These are phyloP conservation scores for Acrobasis suavella DNA, from an alignment of 2,888 invertebrate genomes.

Conservation along the genomic window DNA sequence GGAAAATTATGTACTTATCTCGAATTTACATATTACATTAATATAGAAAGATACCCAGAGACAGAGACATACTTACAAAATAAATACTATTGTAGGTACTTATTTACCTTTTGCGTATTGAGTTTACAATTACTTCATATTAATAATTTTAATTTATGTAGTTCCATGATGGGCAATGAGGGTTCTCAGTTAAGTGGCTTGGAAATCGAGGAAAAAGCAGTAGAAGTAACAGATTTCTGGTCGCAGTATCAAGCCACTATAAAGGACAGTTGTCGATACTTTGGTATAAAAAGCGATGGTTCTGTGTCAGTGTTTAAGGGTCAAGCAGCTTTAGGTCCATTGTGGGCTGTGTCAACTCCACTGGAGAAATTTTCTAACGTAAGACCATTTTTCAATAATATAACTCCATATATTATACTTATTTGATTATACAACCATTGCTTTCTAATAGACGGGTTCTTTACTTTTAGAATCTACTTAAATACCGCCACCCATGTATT, in stretches of 20 bases:
- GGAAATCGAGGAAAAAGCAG: constrained; percentile 88
- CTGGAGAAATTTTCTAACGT: constrained; percentile 91
- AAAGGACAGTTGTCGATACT: constrained; percentile 79
- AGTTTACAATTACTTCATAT: neutral
- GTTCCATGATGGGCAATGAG: constrained; percentile 88
- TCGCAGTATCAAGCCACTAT: constrained; percentile 85
- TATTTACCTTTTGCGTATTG: neutral
- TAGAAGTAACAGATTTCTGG: constrained; percentile 91
- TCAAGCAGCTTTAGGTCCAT: constrained; percentile 85
- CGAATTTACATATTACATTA: no score
- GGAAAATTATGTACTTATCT: no score
- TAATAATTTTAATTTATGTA: neutral
- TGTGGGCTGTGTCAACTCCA: constrained; percentile 86
- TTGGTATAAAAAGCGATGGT: constrained; percentile 79
- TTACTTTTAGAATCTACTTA: constrained; percentile 89
- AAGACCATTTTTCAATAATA: constrained; percentile 37
- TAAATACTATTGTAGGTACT: no score
- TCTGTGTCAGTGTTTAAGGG: constrained; percentile 89
- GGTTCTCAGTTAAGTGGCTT: constrained; percentile 87
- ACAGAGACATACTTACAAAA: no score
- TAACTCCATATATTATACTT: neutral
- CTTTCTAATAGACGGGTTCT: constrained; percentile 25
- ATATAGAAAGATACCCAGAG: no score
- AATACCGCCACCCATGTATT: constrained; percentile 93
- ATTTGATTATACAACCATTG: neutral